phyloP scores from a whole-genome alignment of 2,888 invertebrate species.

The Eulithis prunata region DNA sequence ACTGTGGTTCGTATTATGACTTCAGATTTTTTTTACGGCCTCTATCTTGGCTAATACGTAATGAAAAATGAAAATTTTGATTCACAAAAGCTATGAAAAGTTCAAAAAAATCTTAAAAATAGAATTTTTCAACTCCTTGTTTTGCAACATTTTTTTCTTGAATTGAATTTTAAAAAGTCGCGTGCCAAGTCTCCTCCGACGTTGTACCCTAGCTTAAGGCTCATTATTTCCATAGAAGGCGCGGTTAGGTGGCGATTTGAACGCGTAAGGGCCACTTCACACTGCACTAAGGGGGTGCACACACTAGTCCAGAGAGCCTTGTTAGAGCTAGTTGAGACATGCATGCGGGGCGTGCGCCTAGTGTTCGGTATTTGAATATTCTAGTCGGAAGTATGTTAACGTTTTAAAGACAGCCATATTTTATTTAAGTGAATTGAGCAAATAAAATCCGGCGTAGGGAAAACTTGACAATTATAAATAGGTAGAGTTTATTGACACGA shows the following conservation, averaged over 20 bases:
- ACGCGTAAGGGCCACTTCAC: conserved; percentile 50
- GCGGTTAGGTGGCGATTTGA: conserved; percentile 53
- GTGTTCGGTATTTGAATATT: conserved; percentile 29
- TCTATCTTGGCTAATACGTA: too few species aligned
- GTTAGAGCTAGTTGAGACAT: conserved; percentile 50
- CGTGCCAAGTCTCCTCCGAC: conserved; percentile 25
- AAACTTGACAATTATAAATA: too few species aligned
- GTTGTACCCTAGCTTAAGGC: conserved; percentile 37
- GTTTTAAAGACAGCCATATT: background rate
- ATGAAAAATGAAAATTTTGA: too few species aligned
- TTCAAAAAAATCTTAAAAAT: too few species aligned
- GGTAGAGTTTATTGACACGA: too few species aligned
- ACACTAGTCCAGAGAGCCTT: conserved; percentile 48
- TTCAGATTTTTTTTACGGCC: too few species aligned
- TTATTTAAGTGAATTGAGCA: background rate
- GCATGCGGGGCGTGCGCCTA: conserved; percentile 36
- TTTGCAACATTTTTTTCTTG: background rate
- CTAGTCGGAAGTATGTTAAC: conserved; percentile 8
- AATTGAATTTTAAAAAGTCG: conserved; percentile 4
- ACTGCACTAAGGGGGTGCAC: conserved; percentile 38
- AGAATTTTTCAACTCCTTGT: too few species aligned
- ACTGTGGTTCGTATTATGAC: too few species aligned
- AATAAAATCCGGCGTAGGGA: too few species aligned
- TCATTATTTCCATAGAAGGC: conserved; percentile 42
- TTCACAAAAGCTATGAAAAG: too few species aligned